These are phyloP conservation scores for Machimus rusticus DNA, from an alignment of 2,888 invertebrate genomes.

Conservation along the genomic window DNA sequence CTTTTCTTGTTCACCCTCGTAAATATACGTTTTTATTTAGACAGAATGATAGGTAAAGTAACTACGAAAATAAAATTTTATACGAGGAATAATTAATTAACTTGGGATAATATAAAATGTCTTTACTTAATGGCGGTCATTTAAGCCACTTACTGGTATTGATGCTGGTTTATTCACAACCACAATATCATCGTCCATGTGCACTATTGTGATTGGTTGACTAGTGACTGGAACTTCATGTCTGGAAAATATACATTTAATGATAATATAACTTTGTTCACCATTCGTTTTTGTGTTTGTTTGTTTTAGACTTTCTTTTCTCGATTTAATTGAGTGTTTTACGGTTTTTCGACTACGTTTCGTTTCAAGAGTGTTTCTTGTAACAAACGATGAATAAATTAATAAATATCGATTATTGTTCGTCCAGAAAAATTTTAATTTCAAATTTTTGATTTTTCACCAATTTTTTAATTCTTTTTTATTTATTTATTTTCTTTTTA, in stretches of 20 bases:
- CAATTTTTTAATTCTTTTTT: background rate
- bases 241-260: conserved; percentile 68
- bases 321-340: conserved; percentile 31
- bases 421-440: background rate
- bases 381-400: background rate
- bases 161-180: conserved; percentile 99
- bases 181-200: conserved; percentile 98
- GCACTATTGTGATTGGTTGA: conserved; percentile 95
- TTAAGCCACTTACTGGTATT: conserved; percentile 97
- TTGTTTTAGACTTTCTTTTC: background rate
- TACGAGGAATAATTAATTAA: background rate
- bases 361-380: background rate
- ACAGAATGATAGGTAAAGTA: background rate
- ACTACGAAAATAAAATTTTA: background rate
- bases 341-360: background rate
- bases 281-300: background rate
- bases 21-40: background rate
- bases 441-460: background rate
- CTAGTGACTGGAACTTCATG: conserved; percentile 99
- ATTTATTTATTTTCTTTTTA: background rate
- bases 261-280: conserved; percentile 31
- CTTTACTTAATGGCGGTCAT: conserved; percentile 71
- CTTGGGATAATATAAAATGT: conserved; percentile 3
- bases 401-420: background rate
- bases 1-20: background rate